Base-by-base conservation (phyloP, 2,888 invertebrate genomes). In the Encarsia formosa region DNA sequence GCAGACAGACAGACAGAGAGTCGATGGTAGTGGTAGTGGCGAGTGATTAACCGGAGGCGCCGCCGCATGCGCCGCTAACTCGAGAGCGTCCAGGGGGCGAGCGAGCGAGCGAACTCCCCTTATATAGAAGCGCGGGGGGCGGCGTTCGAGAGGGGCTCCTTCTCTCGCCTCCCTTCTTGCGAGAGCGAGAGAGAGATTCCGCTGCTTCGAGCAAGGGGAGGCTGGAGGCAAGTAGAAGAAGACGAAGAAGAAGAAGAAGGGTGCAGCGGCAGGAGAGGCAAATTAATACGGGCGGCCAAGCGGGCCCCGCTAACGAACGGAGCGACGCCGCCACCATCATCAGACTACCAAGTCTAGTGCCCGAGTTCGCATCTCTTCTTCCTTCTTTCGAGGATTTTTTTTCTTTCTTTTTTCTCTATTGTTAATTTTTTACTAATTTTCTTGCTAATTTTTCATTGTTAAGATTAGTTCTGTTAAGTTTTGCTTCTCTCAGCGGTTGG, bases 281-380 rank as follows among this genome's bases (percentile, higher is more conserved):
- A 72, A 72, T 72, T 72, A 71, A 72, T 72, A 71, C 71, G 67
- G 68, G 67, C 65, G 69, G 65, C 65, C 67, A 66, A 69, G 67
- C 70, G 68, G 66, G 65, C 65, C 66, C 67, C 65, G 68, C 67
- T 71, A 70, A 71, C 70, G 70, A 71, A 71, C 68, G 70, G 69
- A 67, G 65, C 66, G 67, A 68, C 67, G 70, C 70, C 46, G 43
- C 46, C 19, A 65, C 66, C 65, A 65, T 64, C 68, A 66, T 66
- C 31, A 9, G 19, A 20, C 16, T 16, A 15, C 31, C 52, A 56
- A 57, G 57, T 57, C 57, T 57, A 68, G 69, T 61, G 57, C 52
- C 6, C 37, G n/a, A 4, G 15, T 18, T 16, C n/a, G 6, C 18
- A 13, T 22, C 18, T 11, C 19, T 13, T 16, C 39, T 29, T 34